These are phyloP conservation scores for Drosophila pseudotakahashii DNA, from an alignment of 2,888 invertebrate genomes.

Conservation along the genomic window DNA sequence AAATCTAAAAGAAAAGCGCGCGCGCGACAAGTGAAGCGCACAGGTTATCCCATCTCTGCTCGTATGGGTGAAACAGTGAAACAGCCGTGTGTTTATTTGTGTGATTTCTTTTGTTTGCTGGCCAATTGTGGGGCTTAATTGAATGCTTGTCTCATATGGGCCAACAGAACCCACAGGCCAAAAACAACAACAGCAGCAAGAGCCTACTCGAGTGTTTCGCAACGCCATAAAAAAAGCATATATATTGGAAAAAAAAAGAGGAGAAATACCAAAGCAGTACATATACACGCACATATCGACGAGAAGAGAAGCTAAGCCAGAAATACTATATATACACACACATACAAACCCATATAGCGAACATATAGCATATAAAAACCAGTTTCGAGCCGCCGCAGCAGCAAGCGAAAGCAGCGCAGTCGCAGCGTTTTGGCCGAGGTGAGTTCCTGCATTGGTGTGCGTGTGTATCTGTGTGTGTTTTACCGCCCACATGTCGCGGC, in stretches of 20 bases:
- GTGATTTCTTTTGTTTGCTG: conserved; percentile 74
- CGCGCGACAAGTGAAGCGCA: conserved; percentile 74
- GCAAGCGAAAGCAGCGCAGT: conserved; percentile 67
- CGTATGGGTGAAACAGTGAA: conserved; percentile 23
- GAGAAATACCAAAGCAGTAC: conserved; percentile 31
- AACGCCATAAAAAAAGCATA: conserved; percentile 50
- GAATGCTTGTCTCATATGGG: conserved; percentile 70
- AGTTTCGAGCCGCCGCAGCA: conserved; percentile 57
- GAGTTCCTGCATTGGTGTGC: conserved; percentile 39
- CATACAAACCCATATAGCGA: conserved; percentile 10
- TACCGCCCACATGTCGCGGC: conserved; percentile 57
- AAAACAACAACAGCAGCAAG: conserved; percentile 16
- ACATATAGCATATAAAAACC: conserved; percentile 56
- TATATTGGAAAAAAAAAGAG: conserved; percentile 35
- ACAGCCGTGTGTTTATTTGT: conserved; percentile 48
- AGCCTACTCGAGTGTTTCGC: conserved; percentile 56
- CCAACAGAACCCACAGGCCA: conserved; percentile 27
- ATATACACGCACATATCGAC: conserved; percentile 34
- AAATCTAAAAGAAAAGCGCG: conserved; percentile 42
- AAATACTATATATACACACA: conserved; percentile 27
- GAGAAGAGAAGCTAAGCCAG: conserved; percentile 42
- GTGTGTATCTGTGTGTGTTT: conserved; percentile 25
- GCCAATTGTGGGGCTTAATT: conserved; percentile 71
- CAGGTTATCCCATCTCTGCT: conserved; percentile 48
- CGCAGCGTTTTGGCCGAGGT: conserved; percentile 64